A percentile compares a stretch with the other conserved stretches of the same genome.
Conservation (phyloP, 2,797 vertebrate species). For the Monodelphis domestica region DNA sequence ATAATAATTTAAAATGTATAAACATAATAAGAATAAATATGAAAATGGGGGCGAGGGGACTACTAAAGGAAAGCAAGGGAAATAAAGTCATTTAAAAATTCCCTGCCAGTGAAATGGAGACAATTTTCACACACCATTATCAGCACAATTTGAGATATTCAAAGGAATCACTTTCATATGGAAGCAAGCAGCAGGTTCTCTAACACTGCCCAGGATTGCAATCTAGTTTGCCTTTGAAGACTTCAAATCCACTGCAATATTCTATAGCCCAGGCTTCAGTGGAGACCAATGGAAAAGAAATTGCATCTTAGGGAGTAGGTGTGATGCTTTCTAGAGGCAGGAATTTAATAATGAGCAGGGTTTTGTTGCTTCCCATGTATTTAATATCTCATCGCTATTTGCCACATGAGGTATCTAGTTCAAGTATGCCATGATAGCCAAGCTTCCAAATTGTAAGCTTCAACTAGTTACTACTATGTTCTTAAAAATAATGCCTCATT, state of each 20-base stretch:
- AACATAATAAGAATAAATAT: slow-evolving; percentile 27
- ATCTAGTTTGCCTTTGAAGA: slow-evolving; percentile 53
- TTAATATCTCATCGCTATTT: background rate
- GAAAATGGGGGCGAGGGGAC: slow-evolving; percentile 2
- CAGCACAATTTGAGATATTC: slow-evolving; percentile 55
- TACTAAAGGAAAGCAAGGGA: background rate
- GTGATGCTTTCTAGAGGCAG: slow-evolving; percentile 11
- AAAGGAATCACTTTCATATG: slow-evolving; percentile 49
- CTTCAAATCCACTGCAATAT: slow-evolving; percentile 36
- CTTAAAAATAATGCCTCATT: background rate
- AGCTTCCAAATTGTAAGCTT: background rate
- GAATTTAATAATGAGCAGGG: background rate
- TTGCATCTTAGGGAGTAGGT: slow-evolving; percentile 18
- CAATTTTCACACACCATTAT: slow-evolving; percentile 59
- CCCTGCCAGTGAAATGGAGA: slow-evolving; percentile 22
- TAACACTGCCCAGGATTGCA: background rate
- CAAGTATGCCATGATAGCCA: background rate
- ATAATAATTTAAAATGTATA: slow-evolving; percentile 29
- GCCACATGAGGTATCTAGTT: background rate
- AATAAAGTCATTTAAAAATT: slow-evolving; percentile 16
- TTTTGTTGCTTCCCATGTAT: background rate
- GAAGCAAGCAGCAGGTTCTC: slow-evolving; percentile 48
- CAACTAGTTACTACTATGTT: background rate
- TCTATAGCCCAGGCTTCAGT: slow-evolving; percentile 47
- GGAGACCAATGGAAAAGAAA: slow-evolving; percentile 25